Base-by-base conservation (phyloP, 2,888 invertebrate species). In the Sphinx pinastri region DNA sequence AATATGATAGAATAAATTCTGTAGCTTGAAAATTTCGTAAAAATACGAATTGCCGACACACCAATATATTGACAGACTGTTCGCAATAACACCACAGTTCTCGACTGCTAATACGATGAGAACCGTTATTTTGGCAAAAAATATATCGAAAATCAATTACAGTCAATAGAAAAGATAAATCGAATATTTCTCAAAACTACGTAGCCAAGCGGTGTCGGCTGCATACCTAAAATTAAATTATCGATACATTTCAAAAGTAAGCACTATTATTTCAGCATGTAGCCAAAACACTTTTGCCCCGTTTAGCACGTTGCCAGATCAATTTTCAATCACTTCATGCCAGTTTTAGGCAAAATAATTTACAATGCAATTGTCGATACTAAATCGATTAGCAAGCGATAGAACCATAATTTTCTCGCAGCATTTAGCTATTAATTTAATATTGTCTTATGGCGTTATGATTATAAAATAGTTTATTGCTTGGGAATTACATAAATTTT, bases 381-480 rank as follows among this genome's bases (percentile, higher is more conserved):
- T 60, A 60, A 45, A 60, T n/a, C 25, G 25, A 57, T 25, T 25
- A 14, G 19, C 19, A 38, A 31, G 14, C 16, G 38, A 60, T 60
- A 60, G 47, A 59, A 49, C 19, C 49, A 38, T 38, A 5, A 3
- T 38, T 38, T 38, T 38, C 38, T 7, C 38, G 38, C 38, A 38
- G 45, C 16, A 60, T 60, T 60, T 60, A 60, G 60, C 60, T 60
- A 60, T 60, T 60, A 60, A 60, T 63, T 49, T 19, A 49, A 63
- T 63, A 63, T 63, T 63, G 63, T 63, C 63, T 47, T 60, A 49
- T 38, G 6, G 14, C 16, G 11, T 49, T 63, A 63, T 38, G 7
- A 14, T 10, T 14, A 19, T 11, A 58, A 10, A 58, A 2, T 14
- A 38, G 25, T 51, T 25, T 58, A 58, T 58, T 58, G 58, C 58